Base-by-base conservation (phyloP, 2,797 vertebrate genomes). In the Myotis findleyi region DNA sequence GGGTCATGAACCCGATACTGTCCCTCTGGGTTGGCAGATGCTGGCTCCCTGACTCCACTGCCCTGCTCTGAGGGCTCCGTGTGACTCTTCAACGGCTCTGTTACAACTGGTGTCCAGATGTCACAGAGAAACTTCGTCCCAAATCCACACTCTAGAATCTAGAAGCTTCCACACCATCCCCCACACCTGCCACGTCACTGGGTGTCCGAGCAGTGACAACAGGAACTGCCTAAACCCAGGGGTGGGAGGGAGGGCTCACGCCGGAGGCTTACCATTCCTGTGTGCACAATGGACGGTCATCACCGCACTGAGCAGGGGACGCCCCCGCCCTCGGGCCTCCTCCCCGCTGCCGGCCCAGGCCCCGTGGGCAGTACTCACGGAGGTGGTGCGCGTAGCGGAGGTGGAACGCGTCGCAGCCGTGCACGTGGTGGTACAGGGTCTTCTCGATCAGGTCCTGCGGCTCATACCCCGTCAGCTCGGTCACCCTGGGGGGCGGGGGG, bases 361-460 rank as follows among this genome's bases (percentile, higher is more conserved):
- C 7, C 0, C 18, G 10, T 12, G 11, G 0, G 0, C 2, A 2
- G 84, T 95, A 99, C 99, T 99, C 94, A 99, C 99, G 1, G 68
- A 99, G 97, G 81, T 99, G 99, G 96, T 99, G 99, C 2, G 99
- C 99, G 0, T 99, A 99, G 96, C 99, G 98, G 75, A 99, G 98
- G 95, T 99, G 99, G 98, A 99, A 99, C 47, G 99, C 97, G 1
- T 99, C 99, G 8, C 99, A 99, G 97, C 99, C 98, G 0, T 99
- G 99, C 64, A 99, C 99, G 0, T 99, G 99, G 87, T 99, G 99
- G 97, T 99, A 99, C 4, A 99, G 98, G 0, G 99, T 99, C 98
- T 99, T 99, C 97, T 99, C 99, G 44, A 99, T 99, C 97, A 99
- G 98, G 96, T 99, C 99, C 98, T 99, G 99, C 1, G 99, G 99